Evolutionary conservation across 2,888 invertebrate genomes (phyloP), one percentile per base, ranked within the genome.

Genomic region (Cantharis lateralis): DNA sequence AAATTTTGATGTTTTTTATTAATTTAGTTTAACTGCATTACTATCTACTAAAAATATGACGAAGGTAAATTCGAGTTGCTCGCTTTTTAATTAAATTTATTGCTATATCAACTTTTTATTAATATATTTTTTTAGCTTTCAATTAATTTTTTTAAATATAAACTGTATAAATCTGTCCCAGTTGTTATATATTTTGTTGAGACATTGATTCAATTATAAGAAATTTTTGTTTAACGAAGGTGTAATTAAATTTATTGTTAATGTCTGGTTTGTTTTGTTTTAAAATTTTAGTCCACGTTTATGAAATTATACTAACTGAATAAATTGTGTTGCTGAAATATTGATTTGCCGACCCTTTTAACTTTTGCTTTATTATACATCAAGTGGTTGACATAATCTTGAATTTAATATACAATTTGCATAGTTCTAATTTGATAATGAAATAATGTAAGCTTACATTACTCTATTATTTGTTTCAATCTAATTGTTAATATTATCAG

Each of bases 401-500:
- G 64, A 66, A 66, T 66, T 66, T 66, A 18, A 66, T 20, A 20
- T 66, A 18, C 64, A 63, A 63, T 66, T 66, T 66, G 64, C 64
- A 66, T 66, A 66, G 20, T 24, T 66, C 24, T 66, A 66, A 20
- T 24, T 66, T 66, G 64, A 66, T 66, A 66, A 66, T 66, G 64
- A 66, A 66, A 66, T 20, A 66, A 48, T 48, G 48, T 48, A n/a
- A 48, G 48, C 48, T 48, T 48, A 48, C 48, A 48, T 48, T 48
- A 48, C 48, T 48, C n/a, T 48, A 48, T 48, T 48, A 48, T 48
- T 48, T 48, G 48, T 48, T 48, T 48, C 48, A n/a, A 48, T 48
- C 48, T 48, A 48, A 48, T 48, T 48, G 48, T 48, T 48, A 48
- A 48, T 48, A 48, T 48, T 48, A 48, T 48, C 48, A 48, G 48